Conservation (phyloP, 2,113 vertebrate species). For the human (Homo sapiens) region GRCh38 chrX:8577501-8578000, state of each 20-base stretch:
- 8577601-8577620: neutral
- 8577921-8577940: conserved; percentile 48
- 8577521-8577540: neutral
- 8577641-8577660: neutral
- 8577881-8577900: conserved; percentile 58
- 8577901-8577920: conserved; percentile 26
- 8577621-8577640: fast-evolving
- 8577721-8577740: neutral
- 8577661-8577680: conserved; percentile 49
- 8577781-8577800: conserved; percentile 59
- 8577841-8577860: conserved; percentile 29
- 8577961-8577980: neutral
- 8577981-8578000: too few relatives aligned
- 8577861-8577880: neutral
- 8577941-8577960: neutral
- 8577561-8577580: neutral
- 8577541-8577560: fast-evolving
- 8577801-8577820: conserved; percentile 65
- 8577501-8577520: fast-evolving
- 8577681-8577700: neutral
- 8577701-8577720: conserved; percentile 20
- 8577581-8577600: fast-evolving
- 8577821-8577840: conserved; percentile 67
- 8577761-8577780: conserved; percentile 30
- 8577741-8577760: neutral